phyloP scores from a whole-genome alignment of 1,140 invertebrate genomes.

The Mamestra configurata region DNA sequence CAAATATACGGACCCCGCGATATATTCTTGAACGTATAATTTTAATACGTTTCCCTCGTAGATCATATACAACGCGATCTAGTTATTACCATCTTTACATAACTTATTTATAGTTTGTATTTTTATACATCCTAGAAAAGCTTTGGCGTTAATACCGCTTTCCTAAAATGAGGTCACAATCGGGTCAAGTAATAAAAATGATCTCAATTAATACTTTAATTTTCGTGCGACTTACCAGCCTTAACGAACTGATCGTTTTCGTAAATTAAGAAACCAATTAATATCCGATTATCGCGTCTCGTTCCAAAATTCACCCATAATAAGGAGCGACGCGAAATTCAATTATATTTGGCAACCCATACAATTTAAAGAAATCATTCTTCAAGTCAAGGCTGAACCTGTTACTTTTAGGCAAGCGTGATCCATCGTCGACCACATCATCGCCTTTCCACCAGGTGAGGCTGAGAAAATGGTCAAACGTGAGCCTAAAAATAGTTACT shows the following conservation, averaged over 20 bases:
- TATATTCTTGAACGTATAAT: not conserved
- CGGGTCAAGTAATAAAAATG: conserved; percentile 12
- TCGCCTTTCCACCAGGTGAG: no score
- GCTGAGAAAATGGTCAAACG: no score
- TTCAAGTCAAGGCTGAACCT: no score
- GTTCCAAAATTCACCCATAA: not conserved
- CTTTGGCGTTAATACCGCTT: not conserved
- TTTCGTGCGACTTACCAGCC: not conserved
- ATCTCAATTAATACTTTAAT: not conserved
- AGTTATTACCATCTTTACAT: not conserved
- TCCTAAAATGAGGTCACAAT: conserved; percentile 6
- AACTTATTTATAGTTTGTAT: not conserved
- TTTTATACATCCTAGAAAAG: conserved; percentile 1
- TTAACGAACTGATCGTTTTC: conserved; percentile 4
- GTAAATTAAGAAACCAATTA: conserved; percentile 9
- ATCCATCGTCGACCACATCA: no score
- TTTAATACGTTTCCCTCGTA: not conserved
- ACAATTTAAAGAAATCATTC: not conserved
- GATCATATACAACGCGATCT: not conserved
- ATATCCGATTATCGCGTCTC: conserved; percentile 3
- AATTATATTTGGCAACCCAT: not conserved
- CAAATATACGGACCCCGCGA: conserved; percentile 20
- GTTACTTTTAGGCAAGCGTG: no score
- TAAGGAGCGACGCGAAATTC: not conserved
- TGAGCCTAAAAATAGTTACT: no score